phyloP scores from a whole-genome alignment of 2,113 vertebrate species.

The Rana temporaria region DNA sequence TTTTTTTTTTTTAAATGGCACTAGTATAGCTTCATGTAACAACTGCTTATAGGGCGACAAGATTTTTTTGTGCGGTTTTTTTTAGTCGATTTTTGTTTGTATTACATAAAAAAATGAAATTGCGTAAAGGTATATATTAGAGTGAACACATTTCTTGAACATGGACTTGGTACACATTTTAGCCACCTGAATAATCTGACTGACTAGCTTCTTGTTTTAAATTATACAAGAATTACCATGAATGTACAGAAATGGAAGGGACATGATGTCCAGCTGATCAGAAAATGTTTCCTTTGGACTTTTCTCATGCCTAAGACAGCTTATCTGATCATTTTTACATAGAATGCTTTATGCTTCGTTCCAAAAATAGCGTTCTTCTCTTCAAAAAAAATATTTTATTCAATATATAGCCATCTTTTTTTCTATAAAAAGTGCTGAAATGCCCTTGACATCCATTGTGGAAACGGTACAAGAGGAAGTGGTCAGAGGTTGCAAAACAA shows the following conservation, averaged over 20 bases:
- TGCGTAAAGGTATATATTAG: too few species aligned
- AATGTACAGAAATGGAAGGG: not conserved
- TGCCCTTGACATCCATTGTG: conserved; percentile 6
- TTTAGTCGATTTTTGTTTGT: too few species aligned
- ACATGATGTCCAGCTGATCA: not conserved
- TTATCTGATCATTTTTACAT: not conserved
- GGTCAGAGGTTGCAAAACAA: conserved; percentile 20
- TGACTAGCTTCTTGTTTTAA: too few species aligned
- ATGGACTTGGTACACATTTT: too few species aligned
- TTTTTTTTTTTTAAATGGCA: too few species aligned
- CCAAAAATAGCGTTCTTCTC: conserved; percentile 7
- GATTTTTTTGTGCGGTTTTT: too few species aligned
- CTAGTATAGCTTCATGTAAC: too few species aligned
- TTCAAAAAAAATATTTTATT: conserved; percentile 17
- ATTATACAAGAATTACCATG: not conserved
- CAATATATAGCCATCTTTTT: not conserved
- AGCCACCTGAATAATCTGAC: too few species aligned
- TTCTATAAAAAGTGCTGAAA: not conserved
- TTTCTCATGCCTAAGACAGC: not conserved
- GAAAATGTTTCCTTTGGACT: conserved; percentile 20
- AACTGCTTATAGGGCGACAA: too few species aligned
- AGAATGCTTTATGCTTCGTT: not conserved
- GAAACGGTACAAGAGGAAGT: conserved; percentile 32
- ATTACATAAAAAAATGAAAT: too few species aligned
- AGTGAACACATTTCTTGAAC: too few species aligned